Conservation (phyloP, 2,797 vertebrate species). For the Varecia variegata region DNA sequence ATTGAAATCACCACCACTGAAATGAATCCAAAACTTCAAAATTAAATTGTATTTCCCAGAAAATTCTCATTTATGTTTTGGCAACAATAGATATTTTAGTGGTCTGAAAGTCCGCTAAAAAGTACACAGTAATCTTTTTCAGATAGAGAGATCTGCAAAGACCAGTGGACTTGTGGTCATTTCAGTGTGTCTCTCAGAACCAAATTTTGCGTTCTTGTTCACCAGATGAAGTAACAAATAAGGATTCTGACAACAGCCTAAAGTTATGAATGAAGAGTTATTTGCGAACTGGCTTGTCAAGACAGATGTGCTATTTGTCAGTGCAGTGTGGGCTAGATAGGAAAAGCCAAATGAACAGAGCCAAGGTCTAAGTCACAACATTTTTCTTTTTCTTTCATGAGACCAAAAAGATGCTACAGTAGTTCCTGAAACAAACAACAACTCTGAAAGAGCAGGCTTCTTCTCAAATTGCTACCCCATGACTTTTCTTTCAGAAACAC, state of each 20-base stretch:
- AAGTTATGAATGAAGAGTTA: conserved; percentile 79
- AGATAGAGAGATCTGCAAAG: conserved; percentile 54
- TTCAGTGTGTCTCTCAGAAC: conserved; percentile 62
- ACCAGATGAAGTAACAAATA: conserved; percentile 71
- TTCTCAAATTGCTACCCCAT: conserved; percentile 35
- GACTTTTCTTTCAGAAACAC: conserved; percentile 41
- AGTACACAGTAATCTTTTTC: conserved; percentile 48
- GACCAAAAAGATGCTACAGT: conserved; percentile 62
- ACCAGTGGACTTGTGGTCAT: neutral
- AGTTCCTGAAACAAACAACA: conserved; percentile 65
- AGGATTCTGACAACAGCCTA: conserved; percentile 67
- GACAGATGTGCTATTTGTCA: conserved; percentile 80
- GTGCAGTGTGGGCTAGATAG: conserved; percentile 69
- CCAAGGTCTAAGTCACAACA: conserved; percentile 76
- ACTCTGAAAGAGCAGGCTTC: conserved; percentile 11
- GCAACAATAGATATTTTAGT: conserved; percentile 75
- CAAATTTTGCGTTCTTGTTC: conserved; percentile 58
- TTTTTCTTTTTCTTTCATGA: conserved; percentile 61
- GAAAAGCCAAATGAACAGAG: conserved; percentile 77
- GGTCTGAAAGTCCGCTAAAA: conserved; percentile 44
- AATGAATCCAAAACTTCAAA: conserved; percentile 81
- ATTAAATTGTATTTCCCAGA: conserved; percentile 81
- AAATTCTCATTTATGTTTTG: conserved; percentile 79
- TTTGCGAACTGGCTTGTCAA: conserved; percentile 77
- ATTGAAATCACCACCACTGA: conserved; percentile 79